Base-by-base conservation (phyloP, 1,140 invertebrate species). In the Ruditapes philippinarum region DNA sequence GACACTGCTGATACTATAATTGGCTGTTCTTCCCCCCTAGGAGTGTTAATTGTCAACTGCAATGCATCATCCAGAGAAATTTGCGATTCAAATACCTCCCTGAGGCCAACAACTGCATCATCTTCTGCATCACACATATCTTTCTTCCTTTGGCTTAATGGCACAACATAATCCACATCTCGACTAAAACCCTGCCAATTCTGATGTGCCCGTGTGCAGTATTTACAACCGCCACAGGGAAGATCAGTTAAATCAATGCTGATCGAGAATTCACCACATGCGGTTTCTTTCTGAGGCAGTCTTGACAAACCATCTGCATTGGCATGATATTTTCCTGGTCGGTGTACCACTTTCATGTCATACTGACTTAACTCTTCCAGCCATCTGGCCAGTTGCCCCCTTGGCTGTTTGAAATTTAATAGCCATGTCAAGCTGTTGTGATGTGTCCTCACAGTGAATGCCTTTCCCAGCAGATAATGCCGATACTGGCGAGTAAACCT, bases 341-440 rank as follows among this genome's bases (percentile, higher is more conserved):
- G 17, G n/a, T 84, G 82, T 4, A 54, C 28, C 25, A 84, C 49
- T 33, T 28, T 51, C 33, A 73, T 33, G 45, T 94, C 65, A 84
- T 84, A 84, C 22, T 51, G 82, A n/a, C 38, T 51, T 33, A 84
- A n/a, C 38, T 84, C 82, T 54, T 84, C 82, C 17, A 84, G 25
- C 82, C 82, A 73, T 5, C 82, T 49, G 3, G 82, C 82, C 42
- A 73, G 28, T 74, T 84, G 82, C 17, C 65, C 82, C 31, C 74
- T 65, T 33, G 82, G 82, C 17, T 84, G 33, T 42, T 70, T 83
- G 42, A 83, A 83, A 4, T 42, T 40, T n/a, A 83, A 45, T 70
- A 89, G 49, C 88, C 88, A 89, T 1, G 73, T 76, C n/a, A 89
- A 25, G 28, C 68, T 62, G 31, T 9, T 68, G 57, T 86, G 82